A percentile compares a stretch with the other conserved stretches of the same genome.
These are phyloP conservation scores for Caenorhabditis plicata DNA, from an alignment of 2,888 invertebrate species.

Conservation along the genomic window DNA sequence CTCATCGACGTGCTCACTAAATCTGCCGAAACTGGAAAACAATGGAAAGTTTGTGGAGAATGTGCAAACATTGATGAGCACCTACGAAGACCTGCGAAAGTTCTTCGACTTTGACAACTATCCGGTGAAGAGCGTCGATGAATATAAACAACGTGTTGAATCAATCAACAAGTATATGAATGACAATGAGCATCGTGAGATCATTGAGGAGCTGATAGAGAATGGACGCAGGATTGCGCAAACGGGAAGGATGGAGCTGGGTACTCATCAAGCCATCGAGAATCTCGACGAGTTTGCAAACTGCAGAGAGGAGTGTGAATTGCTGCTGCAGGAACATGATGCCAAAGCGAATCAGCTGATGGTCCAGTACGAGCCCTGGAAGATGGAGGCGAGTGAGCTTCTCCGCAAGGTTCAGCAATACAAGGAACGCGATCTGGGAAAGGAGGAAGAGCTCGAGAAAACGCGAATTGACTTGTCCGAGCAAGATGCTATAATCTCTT, in stretches of 20 bases:
- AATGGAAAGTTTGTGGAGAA: constrained; percentile 15
- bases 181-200: constrained; percentile 28
- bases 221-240: constrained; percentile 55
- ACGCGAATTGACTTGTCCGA: constrained; percentile 51
- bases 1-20: constrained; percentile 1
- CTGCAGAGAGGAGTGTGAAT: constrained; percentile 26
- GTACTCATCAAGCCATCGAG: constrained; percentile 54
- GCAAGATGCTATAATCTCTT: constrained; percentile 42
- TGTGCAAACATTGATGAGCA: constrained; percentile 30
- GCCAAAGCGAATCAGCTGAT: constrained; percentile 23
- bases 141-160: constrained; percentile 36
- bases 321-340: constrained; percentile 21
- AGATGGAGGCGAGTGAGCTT: constrained; percentile 18
- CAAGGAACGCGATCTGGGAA: constrained; percentile 24
- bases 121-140: constrained; percentile 35
- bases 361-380: constrained; percentile 26
- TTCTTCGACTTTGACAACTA: constrained; percentile 45
- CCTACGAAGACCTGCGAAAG: constrained; percentile 25
- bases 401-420: constrained; percentile 26
- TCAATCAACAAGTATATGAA: constrained; percentile 30
- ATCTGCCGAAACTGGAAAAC: constrained; percentile 7
- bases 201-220: constrained; percentile 49
- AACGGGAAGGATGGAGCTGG: constrained; percentile 56
- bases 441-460: constrained; percentile 25
- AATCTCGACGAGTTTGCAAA: constrained; percentile 51